Evolutionary conservation across 2,888 invertebrate species (phyloP), one percentile per base, ranked within the genome.

Genomic region (Hoplodrina ambigua): DNA sequence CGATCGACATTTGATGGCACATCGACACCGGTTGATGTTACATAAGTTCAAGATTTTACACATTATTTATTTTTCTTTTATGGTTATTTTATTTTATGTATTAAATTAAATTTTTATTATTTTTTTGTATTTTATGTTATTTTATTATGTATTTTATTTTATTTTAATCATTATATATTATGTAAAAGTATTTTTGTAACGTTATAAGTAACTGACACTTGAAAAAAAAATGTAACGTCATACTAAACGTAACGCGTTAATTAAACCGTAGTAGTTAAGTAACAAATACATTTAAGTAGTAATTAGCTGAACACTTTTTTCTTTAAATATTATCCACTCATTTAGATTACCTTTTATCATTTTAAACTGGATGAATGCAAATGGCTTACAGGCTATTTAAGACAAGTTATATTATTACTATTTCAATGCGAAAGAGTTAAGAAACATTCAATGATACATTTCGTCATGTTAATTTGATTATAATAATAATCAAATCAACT

Each of bases 401-500:
- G 46, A 71, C 57, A 64, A 62, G 49, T 62, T 52, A 13, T 30
- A 46, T 46, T 17, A 46, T 17, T 49, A 37, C 49, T 54, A 63
- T 70, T 70, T 66, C 25, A 58, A 68, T 66, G 52, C 30, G 50
- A 50, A 56, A 69, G 13, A 74, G 41, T 74, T 80, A 46, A 37
- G 33, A 59, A 53, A 75, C 61, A 33, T 62, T 59, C 54, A 62
- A 60, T 37, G 53, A 62, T 46, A 33, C 30, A 73, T 59, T 79
- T 72, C 17, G 56, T 56, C 82, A 83, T 62, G 20, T 61, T 68
- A 68, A 73, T 70, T 72, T 49, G 37, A 53, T 69, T 46, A 77
- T 62, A 81, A 83, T 80, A 25, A 63, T 70, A 72, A 68, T 66
- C 74, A 63, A 64, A 66, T 66, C 74, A 63, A 61, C 62, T 73